phyloP scores from a whole-genome alignment of 2,113 vertebrate species.

The Phyllostomus hastatus region DNA sequence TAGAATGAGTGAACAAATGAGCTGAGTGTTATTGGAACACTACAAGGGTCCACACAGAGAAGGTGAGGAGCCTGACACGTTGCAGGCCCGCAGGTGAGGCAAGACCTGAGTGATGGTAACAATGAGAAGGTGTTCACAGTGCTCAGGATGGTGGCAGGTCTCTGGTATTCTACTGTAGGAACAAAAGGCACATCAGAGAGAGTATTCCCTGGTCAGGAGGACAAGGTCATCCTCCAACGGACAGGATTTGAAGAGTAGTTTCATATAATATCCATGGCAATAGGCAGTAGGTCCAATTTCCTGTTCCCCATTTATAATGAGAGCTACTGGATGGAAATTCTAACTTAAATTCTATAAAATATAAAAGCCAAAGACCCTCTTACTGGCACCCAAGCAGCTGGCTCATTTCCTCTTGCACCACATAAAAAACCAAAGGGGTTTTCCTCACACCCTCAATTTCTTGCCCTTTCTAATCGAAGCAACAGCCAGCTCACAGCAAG shows the following conservation, averaged over 20 bases:
- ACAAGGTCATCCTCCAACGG: not conserved
- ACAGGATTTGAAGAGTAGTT: not conserved
- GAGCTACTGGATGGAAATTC: not conserved
- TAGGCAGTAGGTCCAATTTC: not conserved
- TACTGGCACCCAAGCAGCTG: not conserved
- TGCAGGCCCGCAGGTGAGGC: not conserved
- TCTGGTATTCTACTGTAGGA: not conserved
- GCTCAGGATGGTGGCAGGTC: not conserved
- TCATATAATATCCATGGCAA: not conserved
- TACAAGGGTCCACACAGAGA: not conserved
- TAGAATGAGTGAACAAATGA: not conserved
- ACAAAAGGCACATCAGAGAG: not conserved
- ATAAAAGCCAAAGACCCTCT: not conserved
- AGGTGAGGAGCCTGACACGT: rapidly evolving
- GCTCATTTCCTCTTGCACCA: not conserved
- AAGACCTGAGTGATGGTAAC: not conserved
- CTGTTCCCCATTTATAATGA: not conserved
- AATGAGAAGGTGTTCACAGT: not conserved
- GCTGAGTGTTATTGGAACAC: not conserved
- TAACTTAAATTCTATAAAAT: not conserved
- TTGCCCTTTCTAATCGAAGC: not conserved
- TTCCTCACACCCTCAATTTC: not conserved
- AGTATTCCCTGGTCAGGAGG: not conserved
- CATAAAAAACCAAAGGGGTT: not conserved
- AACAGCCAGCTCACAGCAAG: not conserved